These are phyloP conservation scores for Sepioteuthis lessoniana DNA, from an alignment of 2,888 invertebrate species.

Conservation along the genomic window DNA sequence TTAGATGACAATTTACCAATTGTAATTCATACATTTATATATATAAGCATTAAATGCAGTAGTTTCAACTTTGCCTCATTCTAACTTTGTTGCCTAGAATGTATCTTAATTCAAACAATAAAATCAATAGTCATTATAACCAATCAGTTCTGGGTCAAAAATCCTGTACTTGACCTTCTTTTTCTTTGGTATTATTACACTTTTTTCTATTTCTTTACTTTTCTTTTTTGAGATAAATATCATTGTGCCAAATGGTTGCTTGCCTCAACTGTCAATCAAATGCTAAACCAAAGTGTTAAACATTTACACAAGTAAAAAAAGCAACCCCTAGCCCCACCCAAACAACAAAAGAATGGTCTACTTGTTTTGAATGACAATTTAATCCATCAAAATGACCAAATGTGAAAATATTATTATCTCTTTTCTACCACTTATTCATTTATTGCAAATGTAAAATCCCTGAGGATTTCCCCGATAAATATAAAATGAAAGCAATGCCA, in stretches of 20 bases:
- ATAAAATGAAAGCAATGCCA: neutral
- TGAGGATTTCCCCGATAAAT: neutral
- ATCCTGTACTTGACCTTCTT: neutral
- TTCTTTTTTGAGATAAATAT: neutral
- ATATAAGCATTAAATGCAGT: no score
- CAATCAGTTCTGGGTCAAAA: neutral
- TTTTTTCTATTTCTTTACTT: neutral
- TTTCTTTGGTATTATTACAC: neutral
- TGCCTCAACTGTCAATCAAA: neutral
- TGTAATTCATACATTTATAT: no score
- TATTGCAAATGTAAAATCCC: neutral
- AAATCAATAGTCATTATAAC: neutral
- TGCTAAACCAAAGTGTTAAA: neutral
- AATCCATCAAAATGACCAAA: neutral
- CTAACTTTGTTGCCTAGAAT: no score
- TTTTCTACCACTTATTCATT: neutral
- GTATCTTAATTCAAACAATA: no score
- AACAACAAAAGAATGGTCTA: no score
- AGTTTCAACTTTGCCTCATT: no score
- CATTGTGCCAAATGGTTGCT: neutral
- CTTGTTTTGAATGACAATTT: neutral
- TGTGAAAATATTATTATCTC: neutral
- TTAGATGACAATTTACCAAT: no score
- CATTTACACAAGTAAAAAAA: neutral
- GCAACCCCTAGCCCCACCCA: no score